Conservation (phyloP, 2,113 vertebrate genomes). For the Neofelis nebulosa region DNA sequence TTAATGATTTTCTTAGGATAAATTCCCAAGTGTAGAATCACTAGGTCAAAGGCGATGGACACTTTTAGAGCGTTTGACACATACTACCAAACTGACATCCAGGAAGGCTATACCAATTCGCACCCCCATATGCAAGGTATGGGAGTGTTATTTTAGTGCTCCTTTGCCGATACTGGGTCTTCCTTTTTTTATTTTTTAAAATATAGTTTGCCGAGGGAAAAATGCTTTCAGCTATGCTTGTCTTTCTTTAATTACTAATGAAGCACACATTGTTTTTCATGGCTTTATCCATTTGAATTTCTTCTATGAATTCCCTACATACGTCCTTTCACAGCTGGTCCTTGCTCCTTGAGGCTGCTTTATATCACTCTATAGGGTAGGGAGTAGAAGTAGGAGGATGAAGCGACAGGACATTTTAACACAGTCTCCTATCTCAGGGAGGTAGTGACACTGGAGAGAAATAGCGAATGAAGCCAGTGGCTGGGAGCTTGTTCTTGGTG, state of each 20-base stretch:
- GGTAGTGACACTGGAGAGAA: background rate
- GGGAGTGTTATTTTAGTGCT: background rate
- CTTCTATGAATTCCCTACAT: conserved; percentile 30
- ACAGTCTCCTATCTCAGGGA: background rate
- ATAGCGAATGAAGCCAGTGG: background rate
- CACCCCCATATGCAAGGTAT: background rate
- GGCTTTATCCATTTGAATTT: conserved; percentile 23
- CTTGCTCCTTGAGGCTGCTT: background rate
- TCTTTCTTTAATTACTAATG: conserved; percentile 55
- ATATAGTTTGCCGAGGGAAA: background rate
- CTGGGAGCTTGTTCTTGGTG: conserved; percentile 24
- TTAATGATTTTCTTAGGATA: conserved; percentile 45
- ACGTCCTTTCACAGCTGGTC: conserved; percentile 33
- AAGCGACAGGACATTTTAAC: background rate
- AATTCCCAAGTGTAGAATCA: conserved; percentile 4
- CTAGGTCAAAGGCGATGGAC: conserved; percentile 12
- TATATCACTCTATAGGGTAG: conserved; percentile 22
- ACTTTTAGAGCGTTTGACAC: background rate
- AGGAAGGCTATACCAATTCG: background rate
- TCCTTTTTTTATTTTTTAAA: background rate
- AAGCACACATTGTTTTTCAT: background rate
- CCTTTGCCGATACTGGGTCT: background rate
- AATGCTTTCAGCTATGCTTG: background rate
- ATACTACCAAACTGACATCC: background rate
- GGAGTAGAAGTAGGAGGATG: background rate